Base-by-base conservation (phyloP, 2,113 vertebrate genomes). In the Naja naja region DNA sequence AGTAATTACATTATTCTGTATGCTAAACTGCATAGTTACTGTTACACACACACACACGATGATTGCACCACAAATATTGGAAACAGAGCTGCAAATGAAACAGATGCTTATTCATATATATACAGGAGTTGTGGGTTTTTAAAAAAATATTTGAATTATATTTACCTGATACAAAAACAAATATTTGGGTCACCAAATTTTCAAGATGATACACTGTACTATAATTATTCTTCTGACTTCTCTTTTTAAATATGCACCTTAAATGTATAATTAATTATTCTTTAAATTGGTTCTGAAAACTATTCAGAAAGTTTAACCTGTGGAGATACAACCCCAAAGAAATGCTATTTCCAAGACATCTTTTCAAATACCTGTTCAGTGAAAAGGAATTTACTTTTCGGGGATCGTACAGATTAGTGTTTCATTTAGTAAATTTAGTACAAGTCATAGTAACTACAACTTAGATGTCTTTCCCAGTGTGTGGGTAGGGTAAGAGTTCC, bases 1-100 rank as follows among this genome's bases (percentile, higher is more conserved):
- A 97, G 95, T 96, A 97, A 96, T 94, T 95, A 90, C 96, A 95
- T 96, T 95, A 96, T 94, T 95, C 93, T 95, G 95, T 96, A 95
- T 93, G 64, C 93, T 95, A 92, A 92, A 90, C 93, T 9, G 87
- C 7, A 5, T 30, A 2, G 92, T 90, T 92, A 58, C 39, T 93
- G 88, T 89, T 93, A 87, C 95, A 89, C 53, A 90, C 94, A 95
- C 86, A 91, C 27, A 56, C 55, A 47, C 0, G 11, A 16, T 18
- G 52, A 39, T 53, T 23, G 81, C 92, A 47, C 20, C 86, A 91
- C 89, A 92, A 94, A 91, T 90, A 95, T 95, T 85, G 94, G 95
- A 96, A 94, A 1, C 60, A 94, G 56, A 23, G 60, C 43, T 88
- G 88, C 47, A 47, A 27, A 88, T 92, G 60, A 88, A 94, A 95